These are phyloP conservation scores for Oostethus manadensis DNA, from an alignment of 2,113 vertebrate genomes.

Conservation along the genomic window DNA sequence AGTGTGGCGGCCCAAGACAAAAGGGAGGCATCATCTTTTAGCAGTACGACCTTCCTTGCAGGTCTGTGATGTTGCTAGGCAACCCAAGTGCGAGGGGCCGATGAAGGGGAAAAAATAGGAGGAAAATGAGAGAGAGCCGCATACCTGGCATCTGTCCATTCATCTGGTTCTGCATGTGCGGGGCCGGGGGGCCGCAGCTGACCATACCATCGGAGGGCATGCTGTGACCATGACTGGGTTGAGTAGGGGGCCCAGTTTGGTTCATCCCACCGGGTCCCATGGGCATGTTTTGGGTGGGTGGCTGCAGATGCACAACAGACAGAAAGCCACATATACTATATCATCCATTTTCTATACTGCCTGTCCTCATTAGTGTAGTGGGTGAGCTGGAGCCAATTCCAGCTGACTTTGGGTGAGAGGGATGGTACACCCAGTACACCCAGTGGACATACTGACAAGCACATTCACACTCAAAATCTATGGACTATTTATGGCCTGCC, in stretches of 20 bases:
- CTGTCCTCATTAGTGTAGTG: neutral
- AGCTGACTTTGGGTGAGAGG: neutral
- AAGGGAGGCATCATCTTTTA: constrained; percentile 78
- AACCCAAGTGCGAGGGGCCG: constrained; percentile 65
- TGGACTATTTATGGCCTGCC: too few species aligned
- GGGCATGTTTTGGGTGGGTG: constrained; percentile 95
- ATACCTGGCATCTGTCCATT: constrained; percentile 99
- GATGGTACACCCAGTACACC: too few species aligned
- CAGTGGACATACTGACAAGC: too few species aligned
- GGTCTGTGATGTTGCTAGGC: constrained; percentile 85
- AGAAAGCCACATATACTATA: constrained; percentile 11
- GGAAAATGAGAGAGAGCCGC: constrained; percentile 61
- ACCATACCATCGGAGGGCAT: constrained; percentile 94
- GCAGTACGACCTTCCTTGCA: constrained; percentile 78
- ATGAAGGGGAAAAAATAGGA: constrained; percentile 32
- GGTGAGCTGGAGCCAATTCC: neutral
- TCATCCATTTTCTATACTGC: neutral
- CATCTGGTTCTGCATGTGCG: constrained; percentile 99
- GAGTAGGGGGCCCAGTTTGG: constrained; percentile 87
- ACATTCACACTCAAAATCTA: too few species aligned
- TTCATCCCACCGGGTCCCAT: constrained; percentile 96
- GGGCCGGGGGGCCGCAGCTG: constrained; percentile 86
- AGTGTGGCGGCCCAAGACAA: constrained; percentile 54
- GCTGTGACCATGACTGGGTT: constrained; percentile 90
- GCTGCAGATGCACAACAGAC: constrained; percentile 74